Evolutionary conservation across 2,113 vertebrate genomes (phyloP), one percentile per base, ranked within the genome.

Genomic region (Antechinus stuartii): DNA sequence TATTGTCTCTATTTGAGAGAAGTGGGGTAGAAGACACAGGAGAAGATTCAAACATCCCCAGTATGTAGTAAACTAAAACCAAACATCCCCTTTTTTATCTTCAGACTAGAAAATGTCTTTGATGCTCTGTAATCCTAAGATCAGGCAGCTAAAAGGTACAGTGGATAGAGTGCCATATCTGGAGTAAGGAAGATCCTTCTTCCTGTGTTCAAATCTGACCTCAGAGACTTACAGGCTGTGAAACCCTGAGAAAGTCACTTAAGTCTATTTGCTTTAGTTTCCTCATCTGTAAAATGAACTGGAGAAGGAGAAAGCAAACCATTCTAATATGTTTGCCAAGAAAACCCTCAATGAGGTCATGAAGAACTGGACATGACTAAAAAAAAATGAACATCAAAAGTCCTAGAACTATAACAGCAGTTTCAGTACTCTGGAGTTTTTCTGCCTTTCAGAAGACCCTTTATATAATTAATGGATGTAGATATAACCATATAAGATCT

Each of bases 391-490:
- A 61, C 10, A 30, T 30, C 56, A 61, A 12, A 30, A 61, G 26
- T 61, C 19, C 90, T 35, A 76, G 19, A 22, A 46, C 95, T 27
- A 90, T 93, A 94, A 92, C 7, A 94, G 57, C 68, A 35, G 10
- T 68, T 42, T 97, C 90, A 94, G 84, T 76, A 55, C 24, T 92
- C 54, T 93, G 46, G 26, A 53, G 57, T 35, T 54, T 27, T 42
- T 54, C 27, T n/a, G 57, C 26, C 61, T 97, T 93, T 84, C 89
- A 95, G 57, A 92, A 94, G 92, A 49, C 89, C 89, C 93, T 92
- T 53, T 94, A 55, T 94, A 96, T 92, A 96, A 94, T 96, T 92
- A 97, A 54, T 54, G 94, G 93, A 93, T 91, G 49, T 42, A 96
- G 76, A 96, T 76, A 56, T 76, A 93, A 68, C 89, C 90, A 57